Evolutionary conservation across 2,113 vertebrate species (phyloP).

Genomic region (Mobula birostris): DNA sequence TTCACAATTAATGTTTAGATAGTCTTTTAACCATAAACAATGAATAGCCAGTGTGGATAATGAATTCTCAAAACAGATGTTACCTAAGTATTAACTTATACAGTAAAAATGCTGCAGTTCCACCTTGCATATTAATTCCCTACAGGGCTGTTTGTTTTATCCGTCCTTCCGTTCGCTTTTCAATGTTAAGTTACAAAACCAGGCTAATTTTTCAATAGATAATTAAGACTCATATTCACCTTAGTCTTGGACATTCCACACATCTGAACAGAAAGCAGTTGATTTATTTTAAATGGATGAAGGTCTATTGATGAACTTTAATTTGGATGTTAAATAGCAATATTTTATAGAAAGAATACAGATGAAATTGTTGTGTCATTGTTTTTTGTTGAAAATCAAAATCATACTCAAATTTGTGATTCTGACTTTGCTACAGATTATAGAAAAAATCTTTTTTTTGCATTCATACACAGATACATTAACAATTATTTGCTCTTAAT

Average conservation of each 20-base stretch:
- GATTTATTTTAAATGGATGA: background rate
- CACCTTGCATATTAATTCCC: background rate
- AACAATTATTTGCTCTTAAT: background rate
- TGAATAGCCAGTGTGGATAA: background rate
- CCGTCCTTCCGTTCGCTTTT: background rate
- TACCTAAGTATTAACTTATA: conserved; percentile 5
- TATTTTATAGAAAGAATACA: background rate
- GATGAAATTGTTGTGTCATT: background rate
- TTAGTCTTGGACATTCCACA: background rate
- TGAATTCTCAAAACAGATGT: background rate
- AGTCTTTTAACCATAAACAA: background rate
- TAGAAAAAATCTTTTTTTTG: background rate
- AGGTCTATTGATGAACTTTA: background rate
- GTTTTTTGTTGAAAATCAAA: conserved; percentile 4
- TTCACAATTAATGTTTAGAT: conserved; percentile 5
- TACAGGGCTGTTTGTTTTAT: background rate
- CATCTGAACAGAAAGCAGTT: background rate
- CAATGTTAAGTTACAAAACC: background rate
- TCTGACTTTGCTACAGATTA: background rate
- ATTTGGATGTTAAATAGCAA: background rate
- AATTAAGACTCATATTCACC: background rate
- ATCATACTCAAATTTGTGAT: background rate
- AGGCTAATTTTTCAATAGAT: conserved; percentile 1
- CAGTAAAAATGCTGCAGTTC: conserved; percentile 23
- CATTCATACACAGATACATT: background rate